These are phyloP conservation scores for Dolichotis patagonum DNA, from an alignment of 2,113 vertebrate genomes.

Conservation along the genomic window DNA sequence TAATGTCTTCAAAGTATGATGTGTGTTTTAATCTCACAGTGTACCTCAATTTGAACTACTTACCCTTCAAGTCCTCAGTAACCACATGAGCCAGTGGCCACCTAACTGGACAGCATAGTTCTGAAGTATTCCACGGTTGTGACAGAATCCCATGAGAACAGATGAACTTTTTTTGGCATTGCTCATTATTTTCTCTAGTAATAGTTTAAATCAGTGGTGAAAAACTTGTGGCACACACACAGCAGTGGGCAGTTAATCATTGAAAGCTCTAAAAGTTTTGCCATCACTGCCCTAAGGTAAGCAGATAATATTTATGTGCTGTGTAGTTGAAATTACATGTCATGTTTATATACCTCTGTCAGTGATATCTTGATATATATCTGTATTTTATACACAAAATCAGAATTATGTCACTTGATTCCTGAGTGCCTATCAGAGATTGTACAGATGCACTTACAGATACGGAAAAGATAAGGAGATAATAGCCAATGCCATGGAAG, in stretches of 20 bases:
- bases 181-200: conserved; percentile 17
- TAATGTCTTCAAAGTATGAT: conserved; percentile 25
- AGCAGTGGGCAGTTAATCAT: not conserved
- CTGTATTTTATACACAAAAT: conserved; percentile 36
- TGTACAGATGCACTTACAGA: not conserved
- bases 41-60: not conserved
- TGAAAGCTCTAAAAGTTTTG: not conserved
- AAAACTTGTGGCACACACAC: no score
- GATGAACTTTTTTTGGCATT: not conserved
- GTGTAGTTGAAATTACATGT: not conserved
- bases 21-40: not conserved
- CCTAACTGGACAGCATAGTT: not conserved
- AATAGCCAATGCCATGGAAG: conserved; percentile 5
- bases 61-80: not conserved
- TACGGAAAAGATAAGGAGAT: not conserved
- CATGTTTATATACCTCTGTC: not conserved
- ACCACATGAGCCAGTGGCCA: not conserved
- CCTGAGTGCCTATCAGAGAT: not conserved
- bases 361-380: not conserved
- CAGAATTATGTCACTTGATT: conserved; percentile 50
- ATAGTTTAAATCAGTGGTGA: not conserved
- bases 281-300: not conserved
- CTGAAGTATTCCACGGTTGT: not conserved
- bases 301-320: not conserved
- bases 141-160: conserved; percentile 7